Conservation (phyloP, 2,888 invertebrate genomes). For the Scrobipalpa costella region DNA sequence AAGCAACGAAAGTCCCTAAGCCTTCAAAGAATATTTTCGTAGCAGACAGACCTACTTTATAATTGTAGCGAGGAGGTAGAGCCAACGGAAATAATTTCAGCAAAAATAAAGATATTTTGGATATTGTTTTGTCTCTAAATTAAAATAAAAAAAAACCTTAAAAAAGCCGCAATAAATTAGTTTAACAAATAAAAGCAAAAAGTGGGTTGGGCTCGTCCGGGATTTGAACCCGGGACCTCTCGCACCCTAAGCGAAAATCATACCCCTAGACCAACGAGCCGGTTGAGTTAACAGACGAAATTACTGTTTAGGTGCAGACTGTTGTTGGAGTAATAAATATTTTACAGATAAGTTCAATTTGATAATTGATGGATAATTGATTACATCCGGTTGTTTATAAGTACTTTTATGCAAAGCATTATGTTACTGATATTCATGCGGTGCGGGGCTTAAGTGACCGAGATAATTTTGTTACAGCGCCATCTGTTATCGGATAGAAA, state of each 20-base stretch:
- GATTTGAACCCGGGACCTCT: constrained; percentile 82
- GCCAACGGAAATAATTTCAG: too few relatives aligned
- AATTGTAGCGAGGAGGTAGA: too few relatives aligned
- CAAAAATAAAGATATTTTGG: not conserved
- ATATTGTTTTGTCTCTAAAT: too few relatives aligned
- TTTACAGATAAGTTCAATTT: too few relatives aligned
- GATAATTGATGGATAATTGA: too few relatives aligned
- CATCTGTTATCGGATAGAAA: constrained; percentile 48
- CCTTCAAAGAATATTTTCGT: constrained; percentile 33
- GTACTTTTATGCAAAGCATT: too few relatives aligned
- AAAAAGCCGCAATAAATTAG: constrained; percentile 1
- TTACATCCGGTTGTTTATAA: too few relatives aligned
- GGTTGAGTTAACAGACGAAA: constrained; percentile 17
- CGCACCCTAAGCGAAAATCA: constrained; percentile 82
- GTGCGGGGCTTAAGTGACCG: too few relatives aligned
- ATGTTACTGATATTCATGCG: too few relatives aligned
- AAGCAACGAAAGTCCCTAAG: constrained; percentile 45
- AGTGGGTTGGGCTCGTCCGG: constrained; percentile 77
- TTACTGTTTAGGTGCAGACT: not conserved
- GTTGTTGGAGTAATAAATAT: not conserved
- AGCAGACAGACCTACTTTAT: not conserved
- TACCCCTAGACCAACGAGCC: constrained; percentile 82
- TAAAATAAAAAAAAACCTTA: not conserved
- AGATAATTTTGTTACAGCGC: constrained; percentile 35
- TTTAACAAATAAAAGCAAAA: constrained; percentile 33